These are phyloP conservation scores for Ceyx margarethae DNA, from an alignment of 2,113 vertebrate genomes.

Conservation along the genomic window DNA sequence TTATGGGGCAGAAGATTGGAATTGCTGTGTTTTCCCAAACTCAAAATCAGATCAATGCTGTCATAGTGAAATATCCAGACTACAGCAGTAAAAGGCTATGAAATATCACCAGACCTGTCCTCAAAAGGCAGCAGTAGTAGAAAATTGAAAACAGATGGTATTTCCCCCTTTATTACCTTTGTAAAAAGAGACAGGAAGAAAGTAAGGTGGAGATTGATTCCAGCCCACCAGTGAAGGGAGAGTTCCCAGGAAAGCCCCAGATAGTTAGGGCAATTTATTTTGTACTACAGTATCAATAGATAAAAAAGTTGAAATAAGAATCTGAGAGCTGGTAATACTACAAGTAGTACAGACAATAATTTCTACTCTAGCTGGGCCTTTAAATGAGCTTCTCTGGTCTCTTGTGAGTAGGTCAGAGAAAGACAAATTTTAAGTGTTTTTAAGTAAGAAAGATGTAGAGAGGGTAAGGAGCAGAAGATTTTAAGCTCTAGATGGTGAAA, in stretches of 20 bases:
- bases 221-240: not conserved
- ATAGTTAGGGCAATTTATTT: not conserved
- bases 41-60: not conserved
- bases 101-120: not conserved
- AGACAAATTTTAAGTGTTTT: not conserved
- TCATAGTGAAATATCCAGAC: not conserved
- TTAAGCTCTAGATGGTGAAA: not conserved
- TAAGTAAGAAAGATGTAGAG: not conserved
- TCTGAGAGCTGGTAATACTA: not conserved
- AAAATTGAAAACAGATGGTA: not conserved
- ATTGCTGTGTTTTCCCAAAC: not conserved
- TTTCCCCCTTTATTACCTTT: not conserved
- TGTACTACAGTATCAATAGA: not conserved
- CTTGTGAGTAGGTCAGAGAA: not conserved
- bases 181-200: not conserved
- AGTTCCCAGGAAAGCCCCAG: not conserved
- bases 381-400: not conserved
- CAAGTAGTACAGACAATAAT: not conserved
- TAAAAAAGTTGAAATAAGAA: not conserved
- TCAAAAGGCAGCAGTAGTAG: not conserved
- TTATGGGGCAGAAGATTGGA: not conserved
- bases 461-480: not conserved
- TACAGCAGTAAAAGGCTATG: not conserved
- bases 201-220: not conserved
- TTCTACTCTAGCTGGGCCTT: not conserved